phyloP scores from a whole-genome alignment of 2,797 vertebrate species.

The Propithecus perrieri region DNA sequence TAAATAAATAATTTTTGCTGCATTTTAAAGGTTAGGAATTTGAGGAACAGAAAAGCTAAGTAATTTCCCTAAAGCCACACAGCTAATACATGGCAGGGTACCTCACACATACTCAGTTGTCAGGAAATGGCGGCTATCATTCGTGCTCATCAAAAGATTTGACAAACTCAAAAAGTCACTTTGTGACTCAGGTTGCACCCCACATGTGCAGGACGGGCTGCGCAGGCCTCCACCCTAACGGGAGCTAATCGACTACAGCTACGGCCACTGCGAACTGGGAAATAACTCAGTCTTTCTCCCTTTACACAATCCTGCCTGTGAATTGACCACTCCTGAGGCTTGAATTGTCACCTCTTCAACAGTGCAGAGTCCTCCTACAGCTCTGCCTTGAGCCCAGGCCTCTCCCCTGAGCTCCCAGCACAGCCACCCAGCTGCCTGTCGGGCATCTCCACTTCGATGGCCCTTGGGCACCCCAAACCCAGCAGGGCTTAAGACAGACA shows the following conservation, averaged over 20 bases:
- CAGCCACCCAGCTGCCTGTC: neutral
- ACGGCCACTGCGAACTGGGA: no score
- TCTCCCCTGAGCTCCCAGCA: neutral
- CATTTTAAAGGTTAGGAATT: neutral
- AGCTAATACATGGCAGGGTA: neutral
- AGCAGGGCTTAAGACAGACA: neutral
- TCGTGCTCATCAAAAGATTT: neutral
- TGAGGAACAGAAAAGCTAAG: neutral
- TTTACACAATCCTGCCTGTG: no score
- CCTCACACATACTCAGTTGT: neutral
- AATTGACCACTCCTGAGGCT: no score
- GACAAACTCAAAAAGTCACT: neutral
- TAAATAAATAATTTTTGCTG: neutral
- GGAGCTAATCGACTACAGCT: no score
- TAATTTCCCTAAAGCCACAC: neutral
- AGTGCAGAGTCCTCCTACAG: neutral
- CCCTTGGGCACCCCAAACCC: neutral
- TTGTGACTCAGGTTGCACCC: neutral
- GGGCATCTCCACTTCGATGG: neutral
- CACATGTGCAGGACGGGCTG: neutral
- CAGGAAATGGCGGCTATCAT: neutral
- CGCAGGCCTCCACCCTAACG: no score
- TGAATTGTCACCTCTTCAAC: no score
- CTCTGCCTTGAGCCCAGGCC: neutral
- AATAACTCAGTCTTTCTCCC: no score